Percentiles rank a stretch among this genome's conserved stretches.
Conservation (phyloP, 2,888 invertebrate species). For the Ichneumon xanthorius region DNA sequence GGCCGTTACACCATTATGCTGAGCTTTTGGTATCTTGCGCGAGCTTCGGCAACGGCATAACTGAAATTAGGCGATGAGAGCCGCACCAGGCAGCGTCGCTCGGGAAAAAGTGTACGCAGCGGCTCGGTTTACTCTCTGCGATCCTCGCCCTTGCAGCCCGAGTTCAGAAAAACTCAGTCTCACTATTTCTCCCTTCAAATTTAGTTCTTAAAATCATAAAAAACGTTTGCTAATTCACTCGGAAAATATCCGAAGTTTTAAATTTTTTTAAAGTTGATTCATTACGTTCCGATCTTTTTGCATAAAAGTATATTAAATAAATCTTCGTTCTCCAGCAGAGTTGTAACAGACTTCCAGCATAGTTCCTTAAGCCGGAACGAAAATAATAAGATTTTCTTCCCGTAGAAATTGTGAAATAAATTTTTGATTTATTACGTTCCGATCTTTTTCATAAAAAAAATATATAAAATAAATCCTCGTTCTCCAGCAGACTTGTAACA, state of each 20-base stretch:
- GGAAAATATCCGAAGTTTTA: not conserved
- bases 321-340: not conserved
- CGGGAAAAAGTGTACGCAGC: too few relatives aligned
- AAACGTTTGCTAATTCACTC: not conserved
- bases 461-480: not conserved
- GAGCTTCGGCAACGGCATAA: not conserved
- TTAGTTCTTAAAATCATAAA: not conserved
- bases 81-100: not conserved
- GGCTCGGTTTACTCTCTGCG: slow-evolving; percentile 21
- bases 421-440: too few relatives aligned
- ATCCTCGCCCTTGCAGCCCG: not conserved
- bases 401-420: not conserved
- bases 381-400: not conserved
- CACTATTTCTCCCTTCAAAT: not conserved
- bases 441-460: too few relatives aligned
- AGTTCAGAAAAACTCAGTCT: not conserved
- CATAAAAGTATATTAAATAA: too few relatives aligned
- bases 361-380: not conserved
- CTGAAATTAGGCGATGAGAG: not conserved
- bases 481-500: not conserved
- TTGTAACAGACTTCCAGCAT: not conserved
- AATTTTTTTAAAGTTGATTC: not conserved
- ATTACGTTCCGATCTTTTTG: too few relatives aligned
- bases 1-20: not conserved
- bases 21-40: not conserved